Base-by-base conservation (phyloP, 2,888 invertebrate species). In the Leucania comma region DNA sequence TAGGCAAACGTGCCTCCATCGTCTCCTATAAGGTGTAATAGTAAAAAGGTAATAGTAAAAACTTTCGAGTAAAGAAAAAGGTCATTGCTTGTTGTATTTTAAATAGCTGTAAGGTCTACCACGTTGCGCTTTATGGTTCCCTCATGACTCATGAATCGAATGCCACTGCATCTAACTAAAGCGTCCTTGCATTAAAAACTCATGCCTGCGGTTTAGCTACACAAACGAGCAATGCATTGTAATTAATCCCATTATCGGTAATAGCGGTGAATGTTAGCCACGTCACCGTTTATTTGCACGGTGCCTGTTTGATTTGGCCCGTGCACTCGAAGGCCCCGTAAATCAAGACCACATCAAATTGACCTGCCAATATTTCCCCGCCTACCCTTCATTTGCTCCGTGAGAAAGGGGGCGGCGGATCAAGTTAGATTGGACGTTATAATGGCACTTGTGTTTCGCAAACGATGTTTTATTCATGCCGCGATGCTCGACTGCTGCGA, bases 401-500 rank as follows among this genome's bases (percentile, higher is more conserved):
- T 60, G 65, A 70, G 68, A 80, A 78, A 72, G 74, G 82, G 75
- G 60, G 72, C 35, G 77, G 80, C 24, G 85, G 89, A 72, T 88
- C 90, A 79, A 75, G 56, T 77, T 78, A 86, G 60, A 81, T 71
- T 89, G 91, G 93, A 70, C 80, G 81, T 79, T 81, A 85, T 86
- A 88, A 89, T 90, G 87, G 91, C 90, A 90, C 92, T 92, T 89
- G 91, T 90, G 91, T 92, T 93, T 89, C 89, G 89, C 90, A 88
- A 89, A 90, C 87, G 88, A 94, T 95, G 95, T 95, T 94, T 95
- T 95, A 95, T 95, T 95, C 95, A 95, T 94, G 91, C 84, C 90
- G 88, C 91, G 91, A 92, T 89, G 92, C 91, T 92, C 89, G 89
- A 87, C 88, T 90, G 88, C 92, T 89, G 91, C 88, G 93, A 92